Conservation (phyloP, 2,888 invertebrate genomes). For the Apoderus coryli region DNA sequence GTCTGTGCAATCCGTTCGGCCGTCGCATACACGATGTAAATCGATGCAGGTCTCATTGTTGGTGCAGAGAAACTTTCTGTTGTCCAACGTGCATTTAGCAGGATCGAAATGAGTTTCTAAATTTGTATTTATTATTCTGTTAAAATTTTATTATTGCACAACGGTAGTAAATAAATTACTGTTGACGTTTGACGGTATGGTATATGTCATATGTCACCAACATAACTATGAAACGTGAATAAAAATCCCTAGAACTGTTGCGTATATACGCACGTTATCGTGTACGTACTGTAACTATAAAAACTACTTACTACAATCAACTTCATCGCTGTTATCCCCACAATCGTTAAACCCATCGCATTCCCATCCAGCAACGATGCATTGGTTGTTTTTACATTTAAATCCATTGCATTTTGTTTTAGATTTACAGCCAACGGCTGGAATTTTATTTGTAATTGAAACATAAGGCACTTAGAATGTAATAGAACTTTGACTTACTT, state of each 20-base stretch:
- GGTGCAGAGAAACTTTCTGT: slow-evolving; percentile 38
- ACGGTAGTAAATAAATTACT: too few relatives aligned
- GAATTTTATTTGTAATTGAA: too few relatives aligned
- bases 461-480: too few relatives aligned
- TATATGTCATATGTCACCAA: too few relatives aligned
- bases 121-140: too few relatives aligned
- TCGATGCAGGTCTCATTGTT: slow-evolving; percentile 40
- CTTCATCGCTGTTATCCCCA: slow-evolving; percentile 40
- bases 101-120: slow-evolving; percentile 27
- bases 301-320: slow-evolving; percentile 35
- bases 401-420: slow-evolving; percentile 43
- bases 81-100: slow-evolving; percentile 34
- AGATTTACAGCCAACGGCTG: slow-evolving; percentile 32
- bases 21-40: slow-evolving; percentile 39
- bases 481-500: too few relatives aligned
- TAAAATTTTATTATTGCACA: too few relatives aligned
- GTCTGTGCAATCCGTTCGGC: slow-evolving; percentile 41
- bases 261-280: too few relatives aligned
- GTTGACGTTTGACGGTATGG: too few relatives aligned
- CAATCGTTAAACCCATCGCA: slow-evolving; percentile 46
- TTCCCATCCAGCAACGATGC: slow-evolving; percentile 37
- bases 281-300: too few relatives aligned
- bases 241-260: too few relatives aligned
- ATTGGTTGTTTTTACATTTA: slow-evolving; percentile 41
- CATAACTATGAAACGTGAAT: too few relatives aligned